Evolutionary conservation across 2,113 vertebrate species (phyloP), one percentile per base, ranked within the genome.

Genomic region (Theristicus caerulescens): DNA sequence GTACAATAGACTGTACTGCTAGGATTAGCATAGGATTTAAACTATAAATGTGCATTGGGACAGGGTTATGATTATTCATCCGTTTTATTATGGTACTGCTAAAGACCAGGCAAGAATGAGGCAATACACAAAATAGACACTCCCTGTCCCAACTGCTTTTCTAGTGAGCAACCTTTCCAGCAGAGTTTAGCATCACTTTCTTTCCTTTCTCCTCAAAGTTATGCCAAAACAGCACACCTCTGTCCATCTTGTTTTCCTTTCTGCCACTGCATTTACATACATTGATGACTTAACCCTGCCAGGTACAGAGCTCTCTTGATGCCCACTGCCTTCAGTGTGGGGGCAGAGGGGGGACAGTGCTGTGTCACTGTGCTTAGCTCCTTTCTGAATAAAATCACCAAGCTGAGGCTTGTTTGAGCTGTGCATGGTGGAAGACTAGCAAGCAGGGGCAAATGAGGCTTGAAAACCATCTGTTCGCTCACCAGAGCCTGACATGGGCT

Each of bases 381-480:
- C 77, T 72, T 85, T 76, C 54, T 6, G 13, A 83, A 74, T 27
- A 78, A 80, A 93, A 46, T 24, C n/a, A 62, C 29, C 0, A 1
- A 67, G 52, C 44, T n/a, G 14, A 5, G 16, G 69, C 77, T 7
- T 31, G 51, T 55, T n/a, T 57, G 69, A 93, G 54, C 69, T 47
- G 25, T 42, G 44, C 15, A 1, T 52, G 66, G 65, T 40, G 64
- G 58, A 92, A 84, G 58, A 84, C 36, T 31, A 46, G 87, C 84
- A 85, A 82, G 71, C 8, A 14, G 25, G 78, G 78, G 69, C 70
- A 94, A 94, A 94, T 82, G 86, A 94, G 78, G 88, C 83, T 93
- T 92, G 77, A 92, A 97, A 94, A 55, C 91, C 92, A 92, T 94
- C 94, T 96, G 93, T 84, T 93, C 5, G 1, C 81, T 85, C 57